Evolutionary conservation across 2,888 invertebrate species (phyloP), one percentile per base, ranked within the genome.

Genomic region (Scaptomyza polygonia): DNA sequence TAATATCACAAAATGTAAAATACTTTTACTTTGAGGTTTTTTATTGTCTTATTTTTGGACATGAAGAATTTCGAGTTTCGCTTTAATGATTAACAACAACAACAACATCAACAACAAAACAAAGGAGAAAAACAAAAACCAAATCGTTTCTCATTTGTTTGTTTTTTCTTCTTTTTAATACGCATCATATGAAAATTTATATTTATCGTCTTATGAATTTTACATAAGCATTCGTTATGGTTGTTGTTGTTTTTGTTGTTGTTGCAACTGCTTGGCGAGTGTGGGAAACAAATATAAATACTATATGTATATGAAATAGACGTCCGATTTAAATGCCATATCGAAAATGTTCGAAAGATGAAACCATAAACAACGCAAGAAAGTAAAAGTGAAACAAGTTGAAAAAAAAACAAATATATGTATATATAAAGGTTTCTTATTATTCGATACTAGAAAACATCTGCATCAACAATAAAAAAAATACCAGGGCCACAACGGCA

Each of bases 121-220:
- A 25, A 25, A 25, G 25, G 5, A 4, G 5, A 25, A 25, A 25
- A 4, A 25, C 5, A 25, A 25, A 4, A 25, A 25, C 25, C 3
- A 66, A 72, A 56, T 59, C 65, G 58, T 70, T 73, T 55, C 76
- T 57, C 32, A 18, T 56, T 64, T 66, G 62, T 77, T 76, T 70
- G 73, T 58, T 77, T 25, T 3, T 21, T 21, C 4, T 30, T 61
- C 3, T 21, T 21, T 21, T 30, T 61, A 73, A 66, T 61, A 70
- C 63, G 66, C 66, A 66, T 65, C 66, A 72, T 66, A 64, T 62
- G 55, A 76, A 76, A 74, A 36, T 75, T 71, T 74, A 64, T 76
- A 39, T 74, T 76, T 47, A 77, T 76, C 25, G 67, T 74, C 71
- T 76, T 74, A 77, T 77, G 77, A 77, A 76, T 76, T 76, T 76